Evolutionary conservation across 2,888 invertebrate genomes (phyloP).

Genomic region (Acleris emargana): DNA sequence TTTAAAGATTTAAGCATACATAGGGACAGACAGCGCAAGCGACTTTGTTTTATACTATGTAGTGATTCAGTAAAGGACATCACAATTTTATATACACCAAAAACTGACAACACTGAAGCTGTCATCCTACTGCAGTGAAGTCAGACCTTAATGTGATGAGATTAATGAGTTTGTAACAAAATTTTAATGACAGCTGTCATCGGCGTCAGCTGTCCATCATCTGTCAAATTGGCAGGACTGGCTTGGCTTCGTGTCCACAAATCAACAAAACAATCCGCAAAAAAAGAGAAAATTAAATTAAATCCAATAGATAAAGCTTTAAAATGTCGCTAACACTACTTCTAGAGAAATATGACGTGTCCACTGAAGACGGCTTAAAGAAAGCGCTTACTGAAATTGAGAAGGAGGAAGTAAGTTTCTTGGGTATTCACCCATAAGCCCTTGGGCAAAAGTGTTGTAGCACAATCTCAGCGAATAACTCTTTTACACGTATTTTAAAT

Average conservation of each 20-base stretch:
- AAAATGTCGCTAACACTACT: conserved; percentile 66
- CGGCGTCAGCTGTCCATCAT: conserved; percentile 20
- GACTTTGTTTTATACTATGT: too few species aligned
- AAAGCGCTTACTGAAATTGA: conserved; percentile 82
- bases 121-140: too few species aligned
- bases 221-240: conserved; percentile 7
- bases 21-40: too few species aligned
- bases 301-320: conserved; percentile 8
- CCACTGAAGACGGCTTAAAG: conserved; percentile 83
- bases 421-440: not conserved
- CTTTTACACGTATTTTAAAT: too few species aligned
- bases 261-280: not conserved
- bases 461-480: too few species aligned
- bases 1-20: too few species aligned
- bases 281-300: conserved; percentile 8
- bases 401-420: conserved; percentile 79
- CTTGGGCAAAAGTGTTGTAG: not conserved
- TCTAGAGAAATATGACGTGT: conserved; percentile 77
- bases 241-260: conserved; percentile 24
- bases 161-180: too few species aligned
- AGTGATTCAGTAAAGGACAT: too few species aligned
- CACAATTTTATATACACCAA: too few species aligned
- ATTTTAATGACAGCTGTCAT: conserved; percentile 16
- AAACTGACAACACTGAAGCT: too few species aligned
- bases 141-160: too few species aligned